A percentile compares a stretch with the other conserved stretches of the same genome.
Evolutionary conservation across 1,140 invertebrate species (phyloP).

Genomic region (Riptortus pedestris): DNA sequence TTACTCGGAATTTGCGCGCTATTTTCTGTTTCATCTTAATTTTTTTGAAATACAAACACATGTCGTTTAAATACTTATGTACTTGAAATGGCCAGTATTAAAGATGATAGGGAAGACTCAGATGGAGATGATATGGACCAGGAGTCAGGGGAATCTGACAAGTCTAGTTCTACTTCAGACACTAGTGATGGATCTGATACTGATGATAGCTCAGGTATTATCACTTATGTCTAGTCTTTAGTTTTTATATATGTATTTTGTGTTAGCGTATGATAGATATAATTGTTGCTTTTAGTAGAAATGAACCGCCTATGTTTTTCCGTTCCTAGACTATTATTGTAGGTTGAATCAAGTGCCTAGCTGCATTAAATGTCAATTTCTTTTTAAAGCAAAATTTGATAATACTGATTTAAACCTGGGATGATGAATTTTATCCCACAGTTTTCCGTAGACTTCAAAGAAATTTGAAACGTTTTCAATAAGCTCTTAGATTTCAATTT

Average conservation of each 20-base stretch:
- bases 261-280: neutral
- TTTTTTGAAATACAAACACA: no score
- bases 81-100: constrained; percentile 31
- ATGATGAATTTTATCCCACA: no score
- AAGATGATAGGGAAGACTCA: constrained; percentile 37
- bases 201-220: constrained; percentile 42
- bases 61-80: no score
- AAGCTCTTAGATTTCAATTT: no score
- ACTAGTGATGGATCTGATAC: constrained; percentile 37
- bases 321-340: neutral
- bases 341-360: neutral
- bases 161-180: constrained; percentile 36
- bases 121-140: constrained; percentile 43
- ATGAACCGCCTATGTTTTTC: neutral
- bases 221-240: no score
- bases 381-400: no score
- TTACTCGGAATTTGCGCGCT: no score
- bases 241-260: neutral
- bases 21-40: no score
- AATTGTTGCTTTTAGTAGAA: neutral
- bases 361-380: no score
- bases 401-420: no score
- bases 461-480: no score
- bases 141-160: constrained; percentile 40
- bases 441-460: no score